Evolutionary conservation across 2,797 vertebrate species (phyloP), one percentile per base, ranked within the genome.

Genomic region (Danio albolineatus): DNA sequence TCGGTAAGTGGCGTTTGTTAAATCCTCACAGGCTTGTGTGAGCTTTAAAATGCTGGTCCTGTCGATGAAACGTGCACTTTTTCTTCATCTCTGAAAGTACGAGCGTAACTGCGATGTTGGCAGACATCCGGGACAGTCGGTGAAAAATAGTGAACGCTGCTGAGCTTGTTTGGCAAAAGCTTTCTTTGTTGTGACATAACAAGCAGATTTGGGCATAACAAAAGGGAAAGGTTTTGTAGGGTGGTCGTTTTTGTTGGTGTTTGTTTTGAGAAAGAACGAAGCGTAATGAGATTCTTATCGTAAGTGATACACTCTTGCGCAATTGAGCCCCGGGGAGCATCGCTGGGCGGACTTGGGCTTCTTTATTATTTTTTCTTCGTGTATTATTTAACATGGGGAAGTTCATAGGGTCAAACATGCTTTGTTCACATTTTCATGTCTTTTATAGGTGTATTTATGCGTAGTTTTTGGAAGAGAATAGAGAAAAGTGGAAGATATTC

Each of bases 51-150:
- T 4, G 39, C 2, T 13, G 14, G 14, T 43, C 3, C 7, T 36
- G 57, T 46, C 44, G 57, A 62, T 36, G 62, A 48, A 62, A 56
- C 6, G 16, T 13, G 53, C 59, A 57, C 48, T 60, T 79, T 64
- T 5, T 14, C 48, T 54, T 72, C 57, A 61, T 49, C 60, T 73
- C 19, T 43, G 17, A 59, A 62, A 73, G 62, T 21, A 79, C 59
- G n/a, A 71, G 79, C 73, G 81, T 64, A 49, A 82, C 65, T 82
- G 54, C 56, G 74, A 71, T 73, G 71, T 72, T 84, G 82, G 85
- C 77, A 76, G 77, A 85, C 85, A 82, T 86, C 85, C 85, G 81
- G 80, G 73, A 81, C 78, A 76, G 74, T 78, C 56, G 43, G 66
- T 51, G 59, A 77, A 85, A 82, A 67, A 71, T 14, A 39, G 44